Evolutionary conservation across 2,888 invertebrate genomes (phyloP).

Genomic region (Amphipyra tragopoginis): DNA sequence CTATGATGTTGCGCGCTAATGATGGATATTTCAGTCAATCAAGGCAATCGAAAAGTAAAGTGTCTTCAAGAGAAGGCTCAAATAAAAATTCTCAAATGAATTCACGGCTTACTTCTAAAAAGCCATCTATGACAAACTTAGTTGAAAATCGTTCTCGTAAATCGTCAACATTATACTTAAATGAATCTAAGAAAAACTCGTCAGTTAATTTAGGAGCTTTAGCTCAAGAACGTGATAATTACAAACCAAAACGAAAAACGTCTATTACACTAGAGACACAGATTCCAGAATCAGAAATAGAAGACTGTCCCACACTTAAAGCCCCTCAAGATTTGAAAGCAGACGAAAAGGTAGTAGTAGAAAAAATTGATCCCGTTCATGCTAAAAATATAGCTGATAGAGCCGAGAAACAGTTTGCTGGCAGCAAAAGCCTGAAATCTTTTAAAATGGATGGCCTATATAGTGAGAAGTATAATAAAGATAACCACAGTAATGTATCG

Average conservation of each 20-base stretch:
- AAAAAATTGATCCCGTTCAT: constrained; percentile 80
- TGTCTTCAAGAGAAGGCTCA: constrained; percentile 83
- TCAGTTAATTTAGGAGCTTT: constrained; percentile 78
- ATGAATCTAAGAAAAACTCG: constrained; percentile 87
- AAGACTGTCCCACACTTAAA: constrained; percentile 86
- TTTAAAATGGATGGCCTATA: constrained; percentile 84
- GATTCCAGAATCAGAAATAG: constrained; percentile 87
- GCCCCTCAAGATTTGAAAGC: constrained; percentile 87
- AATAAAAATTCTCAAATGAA: constrained; percentile 83
- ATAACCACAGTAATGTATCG: constrained; percentile 82
- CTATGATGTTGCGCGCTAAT: constrained; percentile 91
- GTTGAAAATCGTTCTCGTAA: constrained; percentile 83
- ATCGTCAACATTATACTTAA: constrained; percentile 83
- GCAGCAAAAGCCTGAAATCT: constrained; percentile 80
- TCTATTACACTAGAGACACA: constrained; percentile 77
- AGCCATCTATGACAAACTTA: constrained; percentile 85
- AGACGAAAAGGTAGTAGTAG: constrained; percentile 85
- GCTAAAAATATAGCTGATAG: constrained; percentile 80
- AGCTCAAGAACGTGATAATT: constrained; percentile 76
- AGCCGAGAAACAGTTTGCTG: constrained; percentile 79
- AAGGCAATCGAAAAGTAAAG: constrained; percentile 80
- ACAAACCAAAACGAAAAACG: constrained; percentile 82
- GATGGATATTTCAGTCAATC: constrained; percentile 91
- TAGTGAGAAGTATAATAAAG: constrained; percentile 80
- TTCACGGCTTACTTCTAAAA: constrained; percentile 85